Conservation (phyloP, 1,140 invertebrate species). For the Periplaneta americana region DNA sequence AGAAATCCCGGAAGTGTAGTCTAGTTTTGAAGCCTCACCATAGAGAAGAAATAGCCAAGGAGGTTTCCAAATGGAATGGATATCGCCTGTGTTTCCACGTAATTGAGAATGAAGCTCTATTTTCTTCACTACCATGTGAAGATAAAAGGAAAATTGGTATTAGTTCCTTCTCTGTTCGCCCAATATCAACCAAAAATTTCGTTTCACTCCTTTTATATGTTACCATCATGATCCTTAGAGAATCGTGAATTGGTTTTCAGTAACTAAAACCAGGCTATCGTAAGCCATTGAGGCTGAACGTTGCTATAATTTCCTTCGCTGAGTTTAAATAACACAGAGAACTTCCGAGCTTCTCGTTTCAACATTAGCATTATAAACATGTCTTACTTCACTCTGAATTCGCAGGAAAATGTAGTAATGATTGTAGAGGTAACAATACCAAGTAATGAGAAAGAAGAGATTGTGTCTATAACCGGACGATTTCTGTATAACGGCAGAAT, state of each 20-base stretch:
- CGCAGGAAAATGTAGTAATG: not conserved
- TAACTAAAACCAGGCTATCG: not conserved
- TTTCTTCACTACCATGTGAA: not conserved
- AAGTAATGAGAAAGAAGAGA: not conserved
- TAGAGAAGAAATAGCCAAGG: not conserved
- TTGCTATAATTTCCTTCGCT: no score
- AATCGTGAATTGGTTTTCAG: not conserved
- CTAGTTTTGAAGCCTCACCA: not conserved
- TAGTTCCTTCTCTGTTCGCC: not conserved
- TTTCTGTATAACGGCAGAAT: no score
- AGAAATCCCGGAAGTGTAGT: not conserved
- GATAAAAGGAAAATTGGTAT: not conserved
- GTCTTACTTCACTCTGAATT: not conserved
- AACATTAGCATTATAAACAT: not conserved
- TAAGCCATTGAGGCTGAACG: no score
- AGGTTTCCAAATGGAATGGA: not conserved
- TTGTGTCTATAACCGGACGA: no score
- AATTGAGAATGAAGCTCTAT: not conserved
- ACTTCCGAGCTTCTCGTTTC: no score
- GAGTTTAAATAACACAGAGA: no score
- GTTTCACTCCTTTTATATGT: not conserved
- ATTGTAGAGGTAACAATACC: not conserved
- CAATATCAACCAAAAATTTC: not conserved
- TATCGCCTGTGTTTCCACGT: not conserved
- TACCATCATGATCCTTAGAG: not conserved